Evolutionary conservation across 2,113 vertebrate species (phyloP), one percentile per base, ranked within the genome.

Genomic region (Poecilia latipinna): DNA sequence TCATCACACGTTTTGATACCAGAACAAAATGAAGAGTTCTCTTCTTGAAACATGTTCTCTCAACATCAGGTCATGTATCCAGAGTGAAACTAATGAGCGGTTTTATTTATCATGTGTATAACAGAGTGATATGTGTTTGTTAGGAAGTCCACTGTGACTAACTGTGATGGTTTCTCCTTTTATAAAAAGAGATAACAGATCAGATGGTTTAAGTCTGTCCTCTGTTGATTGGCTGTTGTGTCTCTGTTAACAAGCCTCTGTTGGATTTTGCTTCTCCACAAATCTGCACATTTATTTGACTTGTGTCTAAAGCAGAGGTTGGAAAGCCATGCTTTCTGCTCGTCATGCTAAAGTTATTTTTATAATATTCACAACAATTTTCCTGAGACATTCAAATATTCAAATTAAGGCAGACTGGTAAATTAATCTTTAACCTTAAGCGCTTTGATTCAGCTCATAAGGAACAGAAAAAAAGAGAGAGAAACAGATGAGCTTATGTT

Each of bases 241-340:
- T 61, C 44, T 69, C 57, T 32, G 22, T 74, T 72, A 74, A 78
- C 35, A 68, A 44, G 26, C 12, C 33, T 62, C 12, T 22, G 65
- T 66, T 65, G 13, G 39, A 42, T 77, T 66, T 48, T 75, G 37
- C 32, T 71, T 61, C 54, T 12, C 70, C 63, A 75, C 75, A 80
- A 48, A 13, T 72, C 15, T 13, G 31, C 65, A 72, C 71, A 86
- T 82, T 86, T 60, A 76, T 81, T 81, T 19, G 61, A 42, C 51
- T 44, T 12, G 72, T 28, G 28, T 72, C 60, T 69, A 12, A 65
- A 22, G 61, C 0, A 1, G 13, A 44, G 12, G 24, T 22, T 19
- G 33, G n/a, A 71, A 39, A 12, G 28, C 3, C 42, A 32, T 24
- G 13, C 54, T 31, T 29, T 70, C 11, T 51, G 35, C 44, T 35